A percentile compares a stretch with the other conserved stretches of the same genome.
These are phyloP conservation scores for Nestor notabilis DNA, from an alignment of 2,113 vertebrate genomes.

Conservation along the genomic window DNA sequence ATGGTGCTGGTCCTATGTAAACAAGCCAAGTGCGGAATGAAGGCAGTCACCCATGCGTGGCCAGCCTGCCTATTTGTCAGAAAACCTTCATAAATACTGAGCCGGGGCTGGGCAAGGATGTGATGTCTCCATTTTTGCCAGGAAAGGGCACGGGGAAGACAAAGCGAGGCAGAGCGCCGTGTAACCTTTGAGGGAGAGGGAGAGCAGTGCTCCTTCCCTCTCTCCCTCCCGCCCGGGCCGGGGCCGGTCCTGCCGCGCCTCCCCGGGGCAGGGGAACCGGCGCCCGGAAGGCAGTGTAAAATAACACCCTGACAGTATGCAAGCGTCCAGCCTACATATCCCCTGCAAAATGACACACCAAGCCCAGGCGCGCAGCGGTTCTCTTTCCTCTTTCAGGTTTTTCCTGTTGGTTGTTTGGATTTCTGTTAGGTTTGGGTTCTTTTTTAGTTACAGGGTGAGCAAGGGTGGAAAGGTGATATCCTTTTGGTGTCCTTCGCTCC, in stretches of 20 bases:
- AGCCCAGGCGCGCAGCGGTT: background rate
- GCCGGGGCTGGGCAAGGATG: slow-evolving; percentile 83
- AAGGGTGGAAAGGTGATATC: background rate
- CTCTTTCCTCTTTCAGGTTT: background rate
- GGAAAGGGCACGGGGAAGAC: slow-evolving; percentile 86
- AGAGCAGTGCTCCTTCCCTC: background rate
- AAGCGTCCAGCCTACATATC: background rate
- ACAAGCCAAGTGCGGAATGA: slow-evolving; percentile 97
- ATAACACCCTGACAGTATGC: background rate
- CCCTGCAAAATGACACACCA: background rate
- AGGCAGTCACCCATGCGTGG: slow-evolving; percentile 89
- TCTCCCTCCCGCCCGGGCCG: background rate
- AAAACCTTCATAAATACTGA: slow-evolving; percentile 93
- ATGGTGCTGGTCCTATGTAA: slow-evolving; percentile 96
- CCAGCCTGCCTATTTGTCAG: slow-evolving; percentile 95
- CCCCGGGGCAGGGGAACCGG: background rate
- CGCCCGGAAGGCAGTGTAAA: background rate
- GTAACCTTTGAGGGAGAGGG: slow-evolving; percentile 80
- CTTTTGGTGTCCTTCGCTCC: background rate
- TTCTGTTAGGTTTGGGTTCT: background rate
- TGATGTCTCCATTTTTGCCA: slow-evolving; percentile 97
- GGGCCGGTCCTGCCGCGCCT: background rate
- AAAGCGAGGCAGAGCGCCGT: slow-evolving; percentile 77
- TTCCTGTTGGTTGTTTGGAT: background rate
- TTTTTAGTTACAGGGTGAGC: background rate